phyloP scores from a whole-genome alignment of 1,140 invertebrate genomes.

The Coelopa frigida region DNA sequence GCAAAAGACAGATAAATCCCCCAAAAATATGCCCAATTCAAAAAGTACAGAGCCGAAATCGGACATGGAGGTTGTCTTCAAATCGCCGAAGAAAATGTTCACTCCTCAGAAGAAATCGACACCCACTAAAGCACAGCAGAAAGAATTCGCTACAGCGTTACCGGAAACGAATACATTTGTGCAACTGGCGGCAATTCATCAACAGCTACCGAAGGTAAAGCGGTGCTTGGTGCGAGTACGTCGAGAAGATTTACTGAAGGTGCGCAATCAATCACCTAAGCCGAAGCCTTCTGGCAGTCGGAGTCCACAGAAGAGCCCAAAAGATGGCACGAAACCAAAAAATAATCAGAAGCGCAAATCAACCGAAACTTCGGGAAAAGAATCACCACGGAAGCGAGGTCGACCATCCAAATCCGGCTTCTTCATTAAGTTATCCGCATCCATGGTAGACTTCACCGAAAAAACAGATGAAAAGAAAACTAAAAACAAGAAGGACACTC shows the following conservation, averaged over 20 bases:
- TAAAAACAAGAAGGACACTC: neutral
- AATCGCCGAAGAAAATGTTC: too few relatives aligned
- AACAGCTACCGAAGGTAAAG: slow-evolving; percentile 10
- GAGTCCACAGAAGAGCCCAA: neutral
- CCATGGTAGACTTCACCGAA: neutral
- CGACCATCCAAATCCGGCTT: neutral
- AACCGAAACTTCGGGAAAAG: neutral
- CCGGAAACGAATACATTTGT: neutral
- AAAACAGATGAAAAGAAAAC: slow-evolving; percentile 4
- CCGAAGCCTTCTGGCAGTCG: too few relatives aligned
- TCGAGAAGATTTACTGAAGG: slow-evolving; percentile 9
- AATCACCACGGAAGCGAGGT: neutral
- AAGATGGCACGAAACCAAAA: neutral
- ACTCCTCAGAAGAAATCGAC: slow-evolving; percentile 6
- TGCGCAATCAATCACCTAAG: slow-evolving; percentile 5
- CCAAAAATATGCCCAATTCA: too few relatives aligned
- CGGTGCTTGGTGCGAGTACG: slow-evolving; percentile 10
- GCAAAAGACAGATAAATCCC: slow-evolving; percentile 2
- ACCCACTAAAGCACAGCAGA: slow-evolving; percentile 16
- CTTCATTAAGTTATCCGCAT: slow-evolving; percentile 11
- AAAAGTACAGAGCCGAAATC: slow-evolving; percentile 1
- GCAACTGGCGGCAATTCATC: neutral
- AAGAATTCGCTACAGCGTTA: slow-evolving; percentile 10
- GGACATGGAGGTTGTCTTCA: too few relatives aligned
- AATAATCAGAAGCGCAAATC: neutral